A percentile compares a stretch with the other conserved stretches of the same genome.
These are phyloP conservation scores for Dermatophagoides farinae DNA, from an alignment of 1,140 invertebrate species.

Conservation along the genomic window DNA sequence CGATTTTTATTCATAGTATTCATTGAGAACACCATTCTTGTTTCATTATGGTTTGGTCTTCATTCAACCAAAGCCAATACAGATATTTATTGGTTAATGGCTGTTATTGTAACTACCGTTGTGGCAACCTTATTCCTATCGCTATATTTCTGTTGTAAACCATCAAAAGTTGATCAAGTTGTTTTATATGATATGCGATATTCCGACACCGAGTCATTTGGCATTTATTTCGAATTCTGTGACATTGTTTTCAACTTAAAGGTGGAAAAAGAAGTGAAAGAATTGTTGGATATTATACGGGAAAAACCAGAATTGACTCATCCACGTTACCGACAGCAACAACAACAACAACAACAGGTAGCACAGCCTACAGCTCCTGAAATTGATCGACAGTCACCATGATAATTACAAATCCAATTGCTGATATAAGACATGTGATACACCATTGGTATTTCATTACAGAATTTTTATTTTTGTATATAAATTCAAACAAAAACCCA, in stretches of 20 bases:
- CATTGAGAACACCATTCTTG: conserved; percentile 18
- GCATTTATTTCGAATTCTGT: conserved; percentile 23
- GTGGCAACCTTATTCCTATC: conserved; percentile 17
- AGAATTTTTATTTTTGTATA: too few relatives aligned
- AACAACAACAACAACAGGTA: too few relatives aligned
- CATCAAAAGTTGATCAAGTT: conserved; percentile 20
- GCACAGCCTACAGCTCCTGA: too few relatives aligned
- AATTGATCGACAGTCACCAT: too few relatives aligned
- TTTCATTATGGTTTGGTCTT: conserved; percentile 15
- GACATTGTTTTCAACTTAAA: conserved; percentile 20
- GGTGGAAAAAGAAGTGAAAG: conserved; percentile 11
- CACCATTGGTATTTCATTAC: too few relatives aligned
- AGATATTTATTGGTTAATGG: not conserved
- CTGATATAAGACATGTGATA: too few relatives aligned
- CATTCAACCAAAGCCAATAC: not conserved
- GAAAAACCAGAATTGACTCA: not conserved
- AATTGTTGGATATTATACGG: not conserved
- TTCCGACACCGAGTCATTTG: conserved; percentile 11
- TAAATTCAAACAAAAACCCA: too few relatives aligned
- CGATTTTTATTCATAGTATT: conserved; percentile 17
- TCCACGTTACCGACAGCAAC: too few relatives aligned
- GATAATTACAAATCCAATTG: too few relatives aligned
- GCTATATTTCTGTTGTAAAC: conserved; percentile 20
- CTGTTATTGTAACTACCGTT: conserved; percentile 6
- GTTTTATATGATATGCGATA: conserved; percentile 19